Conservation (phyloP, 2,888 invertebrate genomes). For the Protodeltote pygarga region DNA sequence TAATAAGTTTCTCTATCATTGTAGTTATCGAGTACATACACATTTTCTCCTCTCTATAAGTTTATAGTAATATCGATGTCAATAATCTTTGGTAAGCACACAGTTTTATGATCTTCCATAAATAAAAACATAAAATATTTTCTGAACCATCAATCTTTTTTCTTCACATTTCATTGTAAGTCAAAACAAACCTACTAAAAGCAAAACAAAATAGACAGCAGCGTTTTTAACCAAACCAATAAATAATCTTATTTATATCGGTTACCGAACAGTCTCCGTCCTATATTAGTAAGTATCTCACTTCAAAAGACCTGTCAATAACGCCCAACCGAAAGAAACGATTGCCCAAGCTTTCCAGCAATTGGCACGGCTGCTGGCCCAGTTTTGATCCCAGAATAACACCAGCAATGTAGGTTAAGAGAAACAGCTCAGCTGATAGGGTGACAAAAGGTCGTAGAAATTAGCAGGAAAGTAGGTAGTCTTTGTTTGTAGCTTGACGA, state of each 20-base stretch:
- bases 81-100: no score
- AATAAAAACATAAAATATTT: no score
- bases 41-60: no score
- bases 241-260: conserved; percentile 12
- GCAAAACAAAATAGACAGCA: not conserved
- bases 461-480: conserved; percentile 7
- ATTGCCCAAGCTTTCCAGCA: conserved; percentile 43
- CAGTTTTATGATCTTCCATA: no score
- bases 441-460: conserved; percentile 21
- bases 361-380: conserved; percentile 32
- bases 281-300: conserved; percentile 12
- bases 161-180: not conserved
- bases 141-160: no score
- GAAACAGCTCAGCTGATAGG: not conserved
- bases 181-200: conserved; percentile 2
- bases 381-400: conserved; percentile 43
- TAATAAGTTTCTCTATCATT: no score
- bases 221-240: not conserved
- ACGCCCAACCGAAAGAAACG: conserved; percentile 33
- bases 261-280: conserved; percentile 21
- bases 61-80: no score
- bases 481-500: no score
- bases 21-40: no score
- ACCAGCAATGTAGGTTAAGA: conserved; percentile 35
- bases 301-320: conserved; percentile 47